These are phyloP conservation scores for Furcula furcula DNA, from an alignment of 2,888 invertebrate species.

Conservation along the genomic window DNA sequence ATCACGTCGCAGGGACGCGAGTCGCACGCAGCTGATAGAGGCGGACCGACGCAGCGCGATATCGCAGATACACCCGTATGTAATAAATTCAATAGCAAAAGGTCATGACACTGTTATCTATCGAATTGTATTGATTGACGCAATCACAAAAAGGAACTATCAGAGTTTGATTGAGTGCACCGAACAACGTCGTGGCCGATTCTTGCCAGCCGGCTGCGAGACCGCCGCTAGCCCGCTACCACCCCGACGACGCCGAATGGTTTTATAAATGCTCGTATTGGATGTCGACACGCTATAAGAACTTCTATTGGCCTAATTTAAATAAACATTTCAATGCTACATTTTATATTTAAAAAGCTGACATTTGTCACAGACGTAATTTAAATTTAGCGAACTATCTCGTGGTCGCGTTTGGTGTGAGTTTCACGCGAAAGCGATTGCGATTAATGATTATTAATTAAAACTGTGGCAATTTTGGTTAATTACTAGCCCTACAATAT, in stretches of 20 bases:
- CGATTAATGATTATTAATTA: too few relatives aligned
- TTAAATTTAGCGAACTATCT: constrained; percentile 18
- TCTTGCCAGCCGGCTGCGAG: too few relatives aligned
- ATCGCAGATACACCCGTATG: constrained; percentile 1
- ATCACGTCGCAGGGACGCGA: not conserved
- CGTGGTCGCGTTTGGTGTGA: constrained; percentile 5
- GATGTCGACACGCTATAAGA: too few relatives aligned
- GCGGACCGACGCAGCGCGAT: constrained; percentile 1
- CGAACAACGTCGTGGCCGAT: too few relatives aligned
- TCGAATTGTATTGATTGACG: not conserved
- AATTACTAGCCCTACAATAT: too few relatives aligned
- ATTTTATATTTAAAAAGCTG: constrained; percentile 12
- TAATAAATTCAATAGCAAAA: constrained; percentile 1
- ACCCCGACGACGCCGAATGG: too few relatives aligned
- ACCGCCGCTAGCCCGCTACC: too few relatives aligned
- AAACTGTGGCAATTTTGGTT: too few relatives aligned
- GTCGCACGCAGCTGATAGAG: not conserved
- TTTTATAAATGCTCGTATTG: too few relatives aligned
- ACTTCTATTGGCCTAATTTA: too few relatives aligned
- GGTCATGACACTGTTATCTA: not conserved
- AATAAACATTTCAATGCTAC: too few relatives aligned
- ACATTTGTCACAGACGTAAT: constrained; percentile 17
- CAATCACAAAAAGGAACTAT: not conserved
- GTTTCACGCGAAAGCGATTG: too few relatives aligned
- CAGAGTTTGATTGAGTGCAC: not conserved